phyloP scores from a whole-genome alignment of 2,113 vertebrate genomes.

The Pristiophorus japonicus region DNA sequence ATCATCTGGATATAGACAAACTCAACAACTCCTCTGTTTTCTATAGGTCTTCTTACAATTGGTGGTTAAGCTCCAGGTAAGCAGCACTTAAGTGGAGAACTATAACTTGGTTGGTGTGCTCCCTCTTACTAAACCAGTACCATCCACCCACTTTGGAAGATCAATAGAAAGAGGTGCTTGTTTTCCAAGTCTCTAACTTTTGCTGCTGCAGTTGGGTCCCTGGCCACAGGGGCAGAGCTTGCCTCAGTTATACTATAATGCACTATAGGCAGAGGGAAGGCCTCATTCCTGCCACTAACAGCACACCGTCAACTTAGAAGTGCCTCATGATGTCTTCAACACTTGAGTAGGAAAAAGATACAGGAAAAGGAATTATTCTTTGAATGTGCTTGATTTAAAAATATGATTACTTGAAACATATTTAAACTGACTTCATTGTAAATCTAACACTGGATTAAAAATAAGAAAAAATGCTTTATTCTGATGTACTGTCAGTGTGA shows the following conservation, averaged over 20 bases:
- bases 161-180: not conserved
- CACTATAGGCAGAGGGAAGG: not conserved
- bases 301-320: not conserved
- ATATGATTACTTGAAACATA: not conserved
- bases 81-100: not conserved
- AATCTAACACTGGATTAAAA: not conserved
- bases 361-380: not conserved
- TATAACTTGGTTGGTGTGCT: not conserved
- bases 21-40: not conserved
- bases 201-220: not conserved
- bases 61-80: not conserved
- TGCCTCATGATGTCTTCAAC: not conserved
- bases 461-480: not conserved
- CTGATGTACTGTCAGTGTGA: not conserved
- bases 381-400: not conserved
- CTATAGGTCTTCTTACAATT: not conserved
- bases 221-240: not conserved
- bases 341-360: not conserved
- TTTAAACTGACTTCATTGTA: not conserved
- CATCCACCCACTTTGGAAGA: not conserved
- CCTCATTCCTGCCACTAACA: not conserved
- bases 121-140: not conserved
- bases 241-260: not conserved
- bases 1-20: not conserved
- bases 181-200: not conserved